Percentiles rank a stretch among this genome's conserved stretches.
Conservation (phyloP, 2,888 invertebrate species). For the Folsomia candida region DNA sequence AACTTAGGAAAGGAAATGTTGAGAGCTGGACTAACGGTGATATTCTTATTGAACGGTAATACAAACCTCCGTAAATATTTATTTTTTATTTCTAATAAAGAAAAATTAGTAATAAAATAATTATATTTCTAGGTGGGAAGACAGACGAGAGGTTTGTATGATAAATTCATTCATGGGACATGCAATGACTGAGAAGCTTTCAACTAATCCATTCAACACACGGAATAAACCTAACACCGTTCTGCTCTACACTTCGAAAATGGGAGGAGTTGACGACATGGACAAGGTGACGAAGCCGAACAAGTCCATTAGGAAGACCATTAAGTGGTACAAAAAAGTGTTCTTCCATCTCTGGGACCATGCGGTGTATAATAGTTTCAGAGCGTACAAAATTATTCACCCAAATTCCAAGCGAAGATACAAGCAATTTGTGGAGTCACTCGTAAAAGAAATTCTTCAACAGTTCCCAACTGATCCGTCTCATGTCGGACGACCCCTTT, state of each 20-base stretch:
- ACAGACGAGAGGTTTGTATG: too few species aligned
- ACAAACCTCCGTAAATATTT: not conserved
- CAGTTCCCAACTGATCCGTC: not conserved
- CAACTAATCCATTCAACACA: conserved; percentile 17
- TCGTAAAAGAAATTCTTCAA: not conserved
- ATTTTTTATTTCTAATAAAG: not conserved
- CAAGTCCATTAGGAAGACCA: conserved; percentile 16
- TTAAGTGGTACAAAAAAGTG: conserved; percentile 40
- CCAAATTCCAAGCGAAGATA: not conserved
- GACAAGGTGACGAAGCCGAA: conserved; percentile 20
- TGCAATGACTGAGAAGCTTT: conserved; percentile 4
- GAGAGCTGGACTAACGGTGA: not conserved
- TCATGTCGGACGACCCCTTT: not conserved
- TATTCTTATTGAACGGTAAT: conserved; percentile 19
- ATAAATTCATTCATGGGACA: conserved; percentile 21
- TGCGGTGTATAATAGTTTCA: conserved; percentile 24
- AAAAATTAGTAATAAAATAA: not conserved
- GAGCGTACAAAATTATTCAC: not conserved
- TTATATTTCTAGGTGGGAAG: conserved; percentile 20
- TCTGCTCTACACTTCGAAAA: conserved; percentile 24
- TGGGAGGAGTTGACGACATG: conserved; percentile 29
- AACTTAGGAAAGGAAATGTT: conserved; percentile 12
- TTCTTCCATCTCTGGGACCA: conserved; percentile 25
- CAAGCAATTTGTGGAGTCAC: not conserved
- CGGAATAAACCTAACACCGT: conserved; percentile 27